Evolutionary conservation across 30 jellyfish, hydroid and myxozoan genomes (phyloP).

Genomic region (Hydra vulgaris): DNA sequence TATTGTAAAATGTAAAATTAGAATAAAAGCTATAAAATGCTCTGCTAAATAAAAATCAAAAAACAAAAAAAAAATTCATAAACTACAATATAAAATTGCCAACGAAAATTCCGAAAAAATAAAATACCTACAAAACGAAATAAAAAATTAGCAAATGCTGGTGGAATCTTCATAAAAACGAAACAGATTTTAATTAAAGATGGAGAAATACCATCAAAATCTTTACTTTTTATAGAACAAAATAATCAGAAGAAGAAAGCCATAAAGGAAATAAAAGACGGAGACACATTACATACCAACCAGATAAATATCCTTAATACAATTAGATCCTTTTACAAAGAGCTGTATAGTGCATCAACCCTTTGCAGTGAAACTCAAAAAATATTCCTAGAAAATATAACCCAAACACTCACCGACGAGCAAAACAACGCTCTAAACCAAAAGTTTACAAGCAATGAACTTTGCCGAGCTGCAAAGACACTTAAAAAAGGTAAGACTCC

Average conservation of each 20-base stretch:
- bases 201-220: too few relatives aligned
- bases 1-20: too few relatives aligned
- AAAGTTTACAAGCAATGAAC: background rate
- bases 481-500: background rate
- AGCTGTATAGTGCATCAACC: too few relatives aligned
- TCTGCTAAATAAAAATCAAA: background rate
- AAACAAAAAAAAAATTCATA: too few relatives aligned
- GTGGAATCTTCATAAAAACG: background rate
- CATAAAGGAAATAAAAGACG: too few relatives aligned
- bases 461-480: background rate
- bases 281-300: too few relatives aligned
- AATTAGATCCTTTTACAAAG: too few relatives aligned
- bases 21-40: background rate
- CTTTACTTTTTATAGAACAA: too few relatives aligned
- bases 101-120: background rate
- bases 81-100: background rate
- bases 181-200: background rate
- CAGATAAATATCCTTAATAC: too few relatives aligned
- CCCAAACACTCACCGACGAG: background rate
- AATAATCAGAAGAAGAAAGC: too few relatives aligned
- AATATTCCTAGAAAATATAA: too few relatives aligned
- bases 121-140: background rate
- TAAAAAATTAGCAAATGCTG: background rate
- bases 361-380: too few relatives aligned
- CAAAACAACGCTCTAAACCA: background rate